A percentile compares a stretch with the other conserved stretches of the same genome.
These are phyloP conservation scores for Alca torda DNA, from an alignment of 2,797 vertebrate species.

Conservation along the genomic window DNA sequence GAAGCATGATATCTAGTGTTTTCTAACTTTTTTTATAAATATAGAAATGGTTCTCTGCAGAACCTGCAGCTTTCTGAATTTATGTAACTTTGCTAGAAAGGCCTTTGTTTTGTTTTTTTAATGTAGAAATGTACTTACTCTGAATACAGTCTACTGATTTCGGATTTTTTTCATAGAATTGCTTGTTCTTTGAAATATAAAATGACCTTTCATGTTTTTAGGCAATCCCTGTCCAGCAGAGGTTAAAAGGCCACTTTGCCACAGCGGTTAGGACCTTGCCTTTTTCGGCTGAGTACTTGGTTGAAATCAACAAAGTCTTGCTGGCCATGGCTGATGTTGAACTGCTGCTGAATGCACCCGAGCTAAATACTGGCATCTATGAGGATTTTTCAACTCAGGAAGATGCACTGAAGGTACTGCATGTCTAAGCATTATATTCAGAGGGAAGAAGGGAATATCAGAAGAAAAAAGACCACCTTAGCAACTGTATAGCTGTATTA, in stretches of 20 bases:
- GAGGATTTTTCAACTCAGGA: conserved; percentile 92
- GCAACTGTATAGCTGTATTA: not conserved
- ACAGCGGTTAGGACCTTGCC: conserved; percentile 45
- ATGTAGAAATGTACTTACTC: not conserved
- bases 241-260: conserved; percentile 42
- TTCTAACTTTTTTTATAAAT: not conserved
- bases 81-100: not conserved
- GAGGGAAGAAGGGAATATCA: not conserved
- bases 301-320: conserved; percentile 92
- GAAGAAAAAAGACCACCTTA: not conserved
- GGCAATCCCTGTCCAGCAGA: conserved; percentile 55
- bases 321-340: conserved; percentile 89
- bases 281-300: conserved; percentile 85
- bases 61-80: not conserved
- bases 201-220: conserved; percentile 30
- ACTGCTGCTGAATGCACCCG: conserved; percentile 87
- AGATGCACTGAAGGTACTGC: conserved; percentile 86
- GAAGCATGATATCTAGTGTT: not conserved
- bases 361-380: conserved; percentile 85
- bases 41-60: not conserved
- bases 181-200: not conserved
- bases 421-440: not conserved
- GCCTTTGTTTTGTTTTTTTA: not conserved
- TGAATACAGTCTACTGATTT: not conserved
- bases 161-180: not conserved